These are phyloP conservation scores for Aethes cnicana DNA, from an alignment of 2,888 invertebrate species.

Conservation along the genomic window DNA sequence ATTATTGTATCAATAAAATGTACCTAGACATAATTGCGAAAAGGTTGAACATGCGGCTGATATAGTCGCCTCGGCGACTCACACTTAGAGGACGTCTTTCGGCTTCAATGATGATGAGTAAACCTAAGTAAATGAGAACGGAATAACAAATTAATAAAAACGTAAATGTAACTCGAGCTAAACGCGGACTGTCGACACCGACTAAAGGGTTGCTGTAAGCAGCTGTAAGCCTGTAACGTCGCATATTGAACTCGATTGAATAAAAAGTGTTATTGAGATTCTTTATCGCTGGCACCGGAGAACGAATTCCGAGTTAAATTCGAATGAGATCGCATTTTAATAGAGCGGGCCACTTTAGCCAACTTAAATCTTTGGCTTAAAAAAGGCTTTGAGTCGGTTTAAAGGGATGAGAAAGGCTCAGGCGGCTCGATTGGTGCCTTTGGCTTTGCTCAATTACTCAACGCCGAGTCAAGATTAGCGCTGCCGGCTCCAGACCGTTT, in stretches of 20 bases:
- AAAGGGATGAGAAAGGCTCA: slow-evolving; percentile 77
- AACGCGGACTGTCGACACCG: neutral
- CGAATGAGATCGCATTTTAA: slow-evolving; percentile 75
- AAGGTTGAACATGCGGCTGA: too few relatives aligned
- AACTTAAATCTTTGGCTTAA: slow-evolving; percentile 81
- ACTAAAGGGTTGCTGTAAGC: slow-evolving; percentile 5
- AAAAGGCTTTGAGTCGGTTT: slow-evolving; percentile 81
- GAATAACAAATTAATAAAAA: too few relatives aligned
- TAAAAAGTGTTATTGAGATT: slow-evolving; percentile 21
- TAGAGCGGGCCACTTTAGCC: slow-evolving; percentile 78
- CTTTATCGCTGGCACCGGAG: slow-evolving; percentile 21
- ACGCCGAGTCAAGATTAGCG: slow-evolving; percentile 67
- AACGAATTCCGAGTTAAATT: slow-evolving; percentile 52
- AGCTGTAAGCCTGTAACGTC: too few relatives aligned
- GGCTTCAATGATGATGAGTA: too few relatives aligned
- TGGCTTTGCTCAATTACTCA: slow-evolving; percentile 76
- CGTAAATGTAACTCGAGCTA: neutral
- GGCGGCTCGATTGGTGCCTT: slow-evolving; percentile 72
- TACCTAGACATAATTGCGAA: too few relatives aligned
- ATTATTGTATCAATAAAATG: too few relatives aligned
- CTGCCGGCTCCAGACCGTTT: slow-evolving; percentile 23
- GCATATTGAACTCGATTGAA: slow-evolving; percentile 7
- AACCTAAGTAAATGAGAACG: too few relatives aligned
- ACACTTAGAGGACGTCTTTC: too few relatives aligned
- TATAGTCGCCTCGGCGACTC: too few relatives aligned